Base-by-base conservation (phyloP, 1,140 invertebrate genomes). In the Polypedilum pembai region DNA sequence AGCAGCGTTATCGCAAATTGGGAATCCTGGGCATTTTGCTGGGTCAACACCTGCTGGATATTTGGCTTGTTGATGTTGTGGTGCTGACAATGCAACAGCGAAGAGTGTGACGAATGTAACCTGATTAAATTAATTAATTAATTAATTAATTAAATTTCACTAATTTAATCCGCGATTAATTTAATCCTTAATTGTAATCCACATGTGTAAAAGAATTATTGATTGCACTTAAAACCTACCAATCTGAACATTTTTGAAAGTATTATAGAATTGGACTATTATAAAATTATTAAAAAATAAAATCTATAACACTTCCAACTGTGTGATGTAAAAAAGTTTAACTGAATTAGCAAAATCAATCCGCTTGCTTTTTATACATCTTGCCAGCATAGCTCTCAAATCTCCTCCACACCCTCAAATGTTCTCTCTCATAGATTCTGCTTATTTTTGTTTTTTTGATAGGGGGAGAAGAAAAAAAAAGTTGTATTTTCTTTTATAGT, bases 1-100 rank as follows among this genome's bases (percentile, higher is more conserved):
- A 15, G 81, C 77, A 4, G 78, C 80, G 74, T 83, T 83, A 80
- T 83, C 82, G 79, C 82, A 83, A 78, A 80, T 79, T 69, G 82
- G 82, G 74, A 82, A 83, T 73, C 77, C 77, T 74, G 82, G 82
- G 66, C 82, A 83, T 56, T 56, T 56, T 56, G 45, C 8, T 56
- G 81, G 81, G 77, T 82, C 80, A 7, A 82, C 81, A 65, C 81
- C 81, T 76, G 81, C 81, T 40, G 81, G 81, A 77, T 79, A 82
- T 73, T 81, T 80, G 5, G 81, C 81, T 24, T 80, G 80, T 76
- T 33, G 24, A 33, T 81, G 80, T 76, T 82, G 81, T 21, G 81
- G 79, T 76, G 79, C 80, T 73, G 81, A 81, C 73, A 79, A n/a
- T 1, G 77, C 78, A 74, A 81, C 63, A 24, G 77, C 77, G 77